Evolutionary conservation across 2,888 invertebrate genomes (phyloP).

Genomic region (Strigamia crassipes): DNA sequence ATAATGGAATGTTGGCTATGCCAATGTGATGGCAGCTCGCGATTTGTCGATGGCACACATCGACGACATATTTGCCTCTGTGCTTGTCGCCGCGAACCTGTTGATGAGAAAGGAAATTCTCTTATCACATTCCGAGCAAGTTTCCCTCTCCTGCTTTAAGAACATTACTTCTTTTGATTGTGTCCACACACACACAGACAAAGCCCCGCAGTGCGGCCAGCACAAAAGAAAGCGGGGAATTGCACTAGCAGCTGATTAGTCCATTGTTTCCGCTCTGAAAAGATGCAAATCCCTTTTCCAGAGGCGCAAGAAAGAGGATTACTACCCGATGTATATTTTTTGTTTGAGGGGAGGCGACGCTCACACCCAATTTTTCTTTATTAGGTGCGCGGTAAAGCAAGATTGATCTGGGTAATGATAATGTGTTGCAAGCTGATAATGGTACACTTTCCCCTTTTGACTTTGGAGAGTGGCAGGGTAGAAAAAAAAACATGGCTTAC

Average conservation of each 20-base stretch:
- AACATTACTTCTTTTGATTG: not conserved
- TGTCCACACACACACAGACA: not conserved
- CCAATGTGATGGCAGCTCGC: not conserved
- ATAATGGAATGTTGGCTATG: not conserved
- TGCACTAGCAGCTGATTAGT: not conserved
- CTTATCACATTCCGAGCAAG: not conserved
- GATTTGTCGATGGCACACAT: not conserved
- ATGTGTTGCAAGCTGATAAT: not conserved
- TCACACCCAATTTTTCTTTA: conserved; percentile 3
- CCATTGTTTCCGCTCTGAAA: not conserved
- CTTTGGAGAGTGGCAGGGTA: not conserved
- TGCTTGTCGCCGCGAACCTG: not conserved
- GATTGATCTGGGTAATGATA: not conserved
- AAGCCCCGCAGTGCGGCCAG: not conserved
- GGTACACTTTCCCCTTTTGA: not conserved
- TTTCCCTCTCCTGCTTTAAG: not conserved
- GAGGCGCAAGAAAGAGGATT: not conserved
- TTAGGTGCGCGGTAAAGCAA: not conserved
- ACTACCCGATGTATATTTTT: not conserved
- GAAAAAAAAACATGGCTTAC: not conserved
- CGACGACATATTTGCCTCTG: not conserved
- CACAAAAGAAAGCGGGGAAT: not conserved
- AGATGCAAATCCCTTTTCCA: not conserved
- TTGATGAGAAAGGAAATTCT: conserved; percentile 10
- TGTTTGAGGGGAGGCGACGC: not conserved